Conservation (phyloP, 2,888 invertebrate species). For the Allophyes oxyacanthae region DNA sequence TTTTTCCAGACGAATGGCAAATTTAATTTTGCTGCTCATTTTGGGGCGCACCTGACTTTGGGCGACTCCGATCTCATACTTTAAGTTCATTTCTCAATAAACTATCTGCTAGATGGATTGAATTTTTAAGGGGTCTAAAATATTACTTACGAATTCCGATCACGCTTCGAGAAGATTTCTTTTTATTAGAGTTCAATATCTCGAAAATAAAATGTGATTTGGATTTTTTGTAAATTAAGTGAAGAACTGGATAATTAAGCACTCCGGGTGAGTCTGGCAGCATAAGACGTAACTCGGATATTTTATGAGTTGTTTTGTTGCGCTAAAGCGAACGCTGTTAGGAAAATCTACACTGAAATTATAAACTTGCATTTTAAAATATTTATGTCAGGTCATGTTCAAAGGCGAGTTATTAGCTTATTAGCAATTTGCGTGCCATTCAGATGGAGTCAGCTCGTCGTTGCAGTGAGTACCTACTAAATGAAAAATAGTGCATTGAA, state of each 20-base stretch:
- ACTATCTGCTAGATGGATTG: conserved; percentile 28
- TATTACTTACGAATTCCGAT: conserved; percentile 6
- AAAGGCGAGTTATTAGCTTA: conserved; percentile 16
- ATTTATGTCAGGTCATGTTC: conserved; percentile 11
- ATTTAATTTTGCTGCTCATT: conserved; percentile 59
- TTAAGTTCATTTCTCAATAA: conserved; percentile 25
- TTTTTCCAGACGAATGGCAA: conserved; percentile 59
- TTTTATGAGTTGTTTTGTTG: conserved; percentile 19
- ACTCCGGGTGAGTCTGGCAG: too few species aligned
- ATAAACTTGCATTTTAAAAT: conserved; percentile 16
- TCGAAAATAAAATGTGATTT: conserved; percentile 8
- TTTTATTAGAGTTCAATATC: conserved; percentile 13
- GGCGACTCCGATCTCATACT: conserved; percentile 6
- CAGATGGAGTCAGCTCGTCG: conserved; percentile 23
- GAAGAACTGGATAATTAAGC: conserved; percentile 17
- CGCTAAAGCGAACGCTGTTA: too few species aligned
- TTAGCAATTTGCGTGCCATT: conserved; percentile 34
- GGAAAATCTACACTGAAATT: conserved; percentile 5
- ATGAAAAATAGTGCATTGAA: conserved; percentile 62
- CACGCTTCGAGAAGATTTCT: conserved; percentile 2
- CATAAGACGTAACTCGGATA: too few species aligned
- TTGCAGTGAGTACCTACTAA: conserved; percentile 46
- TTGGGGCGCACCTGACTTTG: conserved; percentile 40
- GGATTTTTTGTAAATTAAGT: conserved; percentile 4
- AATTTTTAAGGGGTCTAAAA: conserved; percentile 17